These are phyloP conservation scores for Dexiosoma caninum DNA, from an alignment of 2,888 invertebrate species.

Conservation along the genomic window DNA sequence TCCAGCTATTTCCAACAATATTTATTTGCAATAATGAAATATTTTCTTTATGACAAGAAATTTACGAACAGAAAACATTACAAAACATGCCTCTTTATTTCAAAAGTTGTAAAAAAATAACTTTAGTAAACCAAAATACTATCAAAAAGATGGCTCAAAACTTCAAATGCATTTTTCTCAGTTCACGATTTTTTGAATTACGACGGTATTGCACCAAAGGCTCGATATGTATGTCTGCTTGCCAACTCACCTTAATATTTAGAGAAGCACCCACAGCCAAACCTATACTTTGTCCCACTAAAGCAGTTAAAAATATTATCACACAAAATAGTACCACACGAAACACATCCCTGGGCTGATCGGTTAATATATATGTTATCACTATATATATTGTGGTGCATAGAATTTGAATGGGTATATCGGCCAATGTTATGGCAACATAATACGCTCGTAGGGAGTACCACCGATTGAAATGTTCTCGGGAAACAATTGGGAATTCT, in stretches of 20 bases:
- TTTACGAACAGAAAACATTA: too few species aligned
- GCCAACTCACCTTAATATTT: constrained; percentile 83
- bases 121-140: too few species aligned
- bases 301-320: constrained; percentile 86
- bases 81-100: too few species aligned
- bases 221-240: too few species aligned
- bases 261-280: constrained; percentile 90
- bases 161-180: too few species aligned
- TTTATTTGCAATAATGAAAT: too few species aligned
- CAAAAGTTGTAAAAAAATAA: too few species aligned
- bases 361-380: constrained; percentile 91
- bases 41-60: too few species aligned
- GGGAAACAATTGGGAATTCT: constrained; percentile 87
- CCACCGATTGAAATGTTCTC: constrained; percentile 94
- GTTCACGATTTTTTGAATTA: too few species aligned
- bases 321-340: constrained; percentile 85
- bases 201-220: too few species aligned
- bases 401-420: constrained; percentile 88
- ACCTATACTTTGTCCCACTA: constrained; percentile 92
- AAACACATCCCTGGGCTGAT: constrained; percentile 87
- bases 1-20: too few species aligned
- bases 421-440: constrained; percentile 86
- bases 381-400: constrained; percentile 86
- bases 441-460: constrained; percentile 91
- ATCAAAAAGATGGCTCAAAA: too few species aligned